phyloP scores from a whole-genome alignment of 2,113 vertebrate genomes.

The Prionailurus viverrinus region DNA sequence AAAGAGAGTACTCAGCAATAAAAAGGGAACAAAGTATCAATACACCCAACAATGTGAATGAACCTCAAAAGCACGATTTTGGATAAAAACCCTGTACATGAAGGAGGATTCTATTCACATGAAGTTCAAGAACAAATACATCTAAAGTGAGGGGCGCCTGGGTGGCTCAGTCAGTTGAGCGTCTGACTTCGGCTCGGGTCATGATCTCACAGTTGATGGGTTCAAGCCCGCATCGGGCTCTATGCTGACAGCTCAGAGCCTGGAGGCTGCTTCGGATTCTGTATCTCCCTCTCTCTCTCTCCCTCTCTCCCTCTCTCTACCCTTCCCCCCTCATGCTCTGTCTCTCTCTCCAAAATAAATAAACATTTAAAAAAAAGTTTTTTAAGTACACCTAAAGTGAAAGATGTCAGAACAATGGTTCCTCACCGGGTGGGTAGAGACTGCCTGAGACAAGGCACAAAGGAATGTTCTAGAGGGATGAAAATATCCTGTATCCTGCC shows the following conservation, averaged over 20 bases:
- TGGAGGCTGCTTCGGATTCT: no score
- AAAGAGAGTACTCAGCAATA: neutral
- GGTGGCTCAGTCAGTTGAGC: no score
- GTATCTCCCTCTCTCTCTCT: no score
- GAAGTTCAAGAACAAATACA: neutral
- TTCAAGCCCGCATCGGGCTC: no score
- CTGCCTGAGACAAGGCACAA: neutral
- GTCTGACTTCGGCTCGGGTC: no score
- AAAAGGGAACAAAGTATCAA: neutral
- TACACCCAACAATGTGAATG: rapidly evolving
- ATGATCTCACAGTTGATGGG: no score
- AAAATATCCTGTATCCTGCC: neutral
- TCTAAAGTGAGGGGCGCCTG: no score
- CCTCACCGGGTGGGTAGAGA: neutral
- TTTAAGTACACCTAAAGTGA: neutral
- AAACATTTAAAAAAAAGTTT: no score
- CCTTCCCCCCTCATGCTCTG: no score
- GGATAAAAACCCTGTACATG: neutral
- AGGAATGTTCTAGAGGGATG: neutral
- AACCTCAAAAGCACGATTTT: neutral
- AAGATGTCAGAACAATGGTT: neutral
- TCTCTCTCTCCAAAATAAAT: no score
- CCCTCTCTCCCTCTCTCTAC: no score
- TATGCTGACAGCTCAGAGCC: no score
- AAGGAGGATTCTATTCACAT: neutral